A percentile compares a stretch with the other conserved stretches of the same genome.
These are phyloP conservation scores for Bursaphelenchus okinawaensis DNA, from an alignment of 2,888 invertebrate species.

Conservation along the genomic window DNA sequence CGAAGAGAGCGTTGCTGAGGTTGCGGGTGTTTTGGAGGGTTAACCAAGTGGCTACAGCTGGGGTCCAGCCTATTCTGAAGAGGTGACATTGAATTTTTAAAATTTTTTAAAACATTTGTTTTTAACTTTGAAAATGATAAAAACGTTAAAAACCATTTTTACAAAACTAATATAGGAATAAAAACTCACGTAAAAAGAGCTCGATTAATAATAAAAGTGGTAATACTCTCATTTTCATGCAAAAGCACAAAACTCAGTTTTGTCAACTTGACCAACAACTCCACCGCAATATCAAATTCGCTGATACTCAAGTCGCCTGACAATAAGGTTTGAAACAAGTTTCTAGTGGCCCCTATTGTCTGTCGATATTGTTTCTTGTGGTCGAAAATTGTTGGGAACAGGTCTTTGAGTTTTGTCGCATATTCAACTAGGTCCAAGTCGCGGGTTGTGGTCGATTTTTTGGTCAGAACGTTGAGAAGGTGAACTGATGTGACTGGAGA, in stretches of 20 bases:
- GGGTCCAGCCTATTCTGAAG: background rate
- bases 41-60: background rate
- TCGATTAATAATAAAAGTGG: background rate
- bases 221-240: background rate
- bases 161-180: background rate
- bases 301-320: background rate
- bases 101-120: background rate
- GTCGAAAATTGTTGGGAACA: background rate
- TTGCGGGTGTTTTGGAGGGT: background rate
- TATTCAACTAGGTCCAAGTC: background rate
- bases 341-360: background rate
- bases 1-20: background rate
- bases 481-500: background rate
- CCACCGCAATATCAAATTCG: background rate
- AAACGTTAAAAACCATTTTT: background rate
- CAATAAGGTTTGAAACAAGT: background rate
- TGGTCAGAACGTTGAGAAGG: background rate
- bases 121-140: background rate
- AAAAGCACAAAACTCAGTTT: background rate
- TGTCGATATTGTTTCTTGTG: background rate
- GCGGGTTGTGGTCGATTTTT: background rate
- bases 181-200: background rate
- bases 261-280: background rate
- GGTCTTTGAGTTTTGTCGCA: background rate
- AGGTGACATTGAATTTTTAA: no score